These are phyloP conservation scores for Xylota sylvarum DNA, from an alignment of 2,888 invertebrate genomes.

Conservation along the genomic window DNA sequence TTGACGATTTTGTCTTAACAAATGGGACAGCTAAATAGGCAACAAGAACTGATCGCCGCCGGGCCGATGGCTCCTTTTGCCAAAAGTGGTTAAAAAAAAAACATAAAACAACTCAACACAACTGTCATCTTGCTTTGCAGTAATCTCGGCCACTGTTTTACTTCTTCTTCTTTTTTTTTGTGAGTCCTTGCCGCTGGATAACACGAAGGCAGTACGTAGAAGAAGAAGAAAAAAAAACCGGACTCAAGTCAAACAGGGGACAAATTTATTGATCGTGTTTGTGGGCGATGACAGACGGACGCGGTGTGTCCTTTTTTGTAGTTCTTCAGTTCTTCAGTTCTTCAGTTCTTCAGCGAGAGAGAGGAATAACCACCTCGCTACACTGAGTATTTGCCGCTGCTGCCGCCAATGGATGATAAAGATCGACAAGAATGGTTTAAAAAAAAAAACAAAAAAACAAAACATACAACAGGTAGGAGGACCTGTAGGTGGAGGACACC, in stretches of 20 bases:
- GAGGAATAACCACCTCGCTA: conserved; percentile 20
- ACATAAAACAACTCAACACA: not conserved
- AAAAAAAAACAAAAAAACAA: conserved; percentile 37
- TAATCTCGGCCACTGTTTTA: conserved; percentile 38
- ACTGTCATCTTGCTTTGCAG: conserved; percentile 33
- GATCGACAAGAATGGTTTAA: conserved; percentile 67
- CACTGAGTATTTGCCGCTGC: conserved; percentile 55
- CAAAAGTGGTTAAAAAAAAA: conserved; percentile 53
- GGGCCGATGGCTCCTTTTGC: conserved; percentile 18
- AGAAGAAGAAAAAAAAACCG: conserved; percentile 44
- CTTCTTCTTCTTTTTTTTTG: not conserved
- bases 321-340: too few relatives aligned
- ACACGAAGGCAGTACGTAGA: not conserved
- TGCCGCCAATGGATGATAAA: conserved; percentile 76
- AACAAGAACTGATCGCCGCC: conserved; percentile 13
- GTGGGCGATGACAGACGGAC: conserved; percentile 77
- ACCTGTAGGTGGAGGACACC: conserved; percentile 76
- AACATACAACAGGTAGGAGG: conserved; percentile 74
- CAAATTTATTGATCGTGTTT: conserved; percentile 77
- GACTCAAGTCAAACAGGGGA: conserved; percentile 72
- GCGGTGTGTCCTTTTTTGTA: conserved; percentile 75
- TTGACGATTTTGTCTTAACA: conserved; percentile 60
- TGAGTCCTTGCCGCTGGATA: conserved; percentile 38
- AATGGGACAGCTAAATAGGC: conserved; percentile 67
- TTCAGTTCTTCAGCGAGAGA: too few relatives aligned